Percentiles rank a stretch among this genome's conserved stretches.
These are phyloP conservation scores for Beroe forskalii DNA, from an alignment of 37 sponge, comb jelly and placozoan genomes.

Conservation along the genomic window DNA sequence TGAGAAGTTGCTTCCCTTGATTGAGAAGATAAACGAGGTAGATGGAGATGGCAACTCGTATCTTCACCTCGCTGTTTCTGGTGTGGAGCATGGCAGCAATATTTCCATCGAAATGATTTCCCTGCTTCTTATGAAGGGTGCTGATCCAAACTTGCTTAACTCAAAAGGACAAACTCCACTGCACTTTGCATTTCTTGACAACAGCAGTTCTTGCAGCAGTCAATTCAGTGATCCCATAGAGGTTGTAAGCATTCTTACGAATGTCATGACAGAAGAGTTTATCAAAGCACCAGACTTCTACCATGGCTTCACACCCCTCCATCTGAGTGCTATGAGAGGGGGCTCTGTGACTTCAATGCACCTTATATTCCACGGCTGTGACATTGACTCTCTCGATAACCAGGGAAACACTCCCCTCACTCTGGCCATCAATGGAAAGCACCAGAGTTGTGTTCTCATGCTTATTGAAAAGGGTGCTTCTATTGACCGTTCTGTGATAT, in stretches of 20 bases:
- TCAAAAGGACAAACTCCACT: constrained; percentile 51
- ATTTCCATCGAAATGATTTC: constrained; percentile 54
- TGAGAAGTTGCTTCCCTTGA: constrained; percentile 8
- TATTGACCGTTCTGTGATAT: not conserved
- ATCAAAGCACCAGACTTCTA: not conserved
- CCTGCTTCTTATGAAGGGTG: not conserved
- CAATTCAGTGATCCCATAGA: constrained; percentile 62
- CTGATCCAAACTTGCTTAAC: constrained; percentile 42
- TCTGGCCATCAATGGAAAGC: constrained; percentile 24
- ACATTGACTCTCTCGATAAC: constrained; percentile 13
- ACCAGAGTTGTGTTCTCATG: constrained; percentile 60
- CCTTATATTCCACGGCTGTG: constrained; percentile 35
- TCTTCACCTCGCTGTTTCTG: constrained; percentile 34
- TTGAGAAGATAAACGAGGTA: not conserved
- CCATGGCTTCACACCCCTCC: constrained; percentile 27
- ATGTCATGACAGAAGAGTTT: not conserved
- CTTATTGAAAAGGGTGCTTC: constrained; percentile 50
- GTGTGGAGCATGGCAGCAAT: constrained; percentile 39
- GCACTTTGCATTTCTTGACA: constrained; percentile 25
- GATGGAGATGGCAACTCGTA: constrained; percentile 27
- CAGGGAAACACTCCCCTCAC: constrained; percentile 47
- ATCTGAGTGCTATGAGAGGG: constrained; percentile 39
- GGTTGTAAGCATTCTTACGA: constrained; percentile 46
- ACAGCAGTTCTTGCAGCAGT: not conserved
- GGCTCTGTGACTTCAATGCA: constrained; percentile 38